A percentile compares a stretch with the other conserved stretches of the same genome.
Conservation (phyloP, 2,113 vertebrate species). For the Dromas ardeola region DNA sequence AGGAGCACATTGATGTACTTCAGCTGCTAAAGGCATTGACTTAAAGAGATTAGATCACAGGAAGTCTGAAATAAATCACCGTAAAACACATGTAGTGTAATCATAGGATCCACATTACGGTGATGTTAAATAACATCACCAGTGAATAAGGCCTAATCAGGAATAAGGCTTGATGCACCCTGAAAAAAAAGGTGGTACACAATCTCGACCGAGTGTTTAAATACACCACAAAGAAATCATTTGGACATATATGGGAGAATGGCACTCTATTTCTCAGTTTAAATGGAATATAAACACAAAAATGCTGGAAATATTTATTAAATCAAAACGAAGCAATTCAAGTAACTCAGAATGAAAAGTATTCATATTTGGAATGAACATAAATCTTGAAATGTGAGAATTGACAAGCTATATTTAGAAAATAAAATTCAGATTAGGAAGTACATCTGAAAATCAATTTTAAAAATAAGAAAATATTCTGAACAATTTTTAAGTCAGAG, state of each 20-base stretch:
- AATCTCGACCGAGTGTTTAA: not conserved
- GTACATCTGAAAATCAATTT: not conserved
- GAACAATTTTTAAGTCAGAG: not conserved
- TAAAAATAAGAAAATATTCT: not conserved
- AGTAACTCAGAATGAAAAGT: not conserved
- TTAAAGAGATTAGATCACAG: not conserved
- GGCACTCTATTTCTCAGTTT: not conserved
- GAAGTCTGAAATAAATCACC: not conserved
- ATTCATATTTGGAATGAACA: not conserved
- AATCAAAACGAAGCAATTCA: not conserved
- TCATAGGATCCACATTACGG: rapidly evolving
- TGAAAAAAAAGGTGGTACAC: not conserved
- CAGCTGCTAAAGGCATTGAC: not conserved
- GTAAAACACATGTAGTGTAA: not conserved
- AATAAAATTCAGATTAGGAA: not conserved
- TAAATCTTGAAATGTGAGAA: not conserved
- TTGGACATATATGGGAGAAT: not conserved
- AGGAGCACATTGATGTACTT: not conserved
- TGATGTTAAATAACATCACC: not conserved
- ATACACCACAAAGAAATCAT: not conserved
- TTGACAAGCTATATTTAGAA: not conserved
- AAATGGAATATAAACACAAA: not conserved
- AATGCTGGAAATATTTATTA: not conserved
- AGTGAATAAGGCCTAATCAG: not conserved
- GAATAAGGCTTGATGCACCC: not conserved